These are phyloP conservation scores for Otocyon megalotis DNA, from an alignment of 2,113 vertebrate species.

Conservation along the genomic window DNA sequence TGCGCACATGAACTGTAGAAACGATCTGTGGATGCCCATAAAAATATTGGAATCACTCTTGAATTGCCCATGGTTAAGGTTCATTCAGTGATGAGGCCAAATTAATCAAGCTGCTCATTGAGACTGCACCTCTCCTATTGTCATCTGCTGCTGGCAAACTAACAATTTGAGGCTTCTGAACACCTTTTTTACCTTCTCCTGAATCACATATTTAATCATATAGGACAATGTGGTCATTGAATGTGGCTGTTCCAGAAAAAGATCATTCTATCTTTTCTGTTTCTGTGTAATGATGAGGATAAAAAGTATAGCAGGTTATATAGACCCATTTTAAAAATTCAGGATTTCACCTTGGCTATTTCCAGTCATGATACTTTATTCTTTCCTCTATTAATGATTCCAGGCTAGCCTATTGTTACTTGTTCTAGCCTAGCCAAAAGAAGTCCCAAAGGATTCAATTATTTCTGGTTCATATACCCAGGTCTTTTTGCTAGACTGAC, in stretches of 20 bases:
- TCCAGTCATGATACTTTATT: neutral
- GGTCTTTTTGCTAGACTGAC: neutral
- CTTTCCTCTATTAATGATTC: neutral
- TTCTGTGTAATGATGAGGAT: neutral
- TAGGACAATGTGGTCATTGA: neutral
- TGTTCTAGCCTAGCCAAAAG: neutral
- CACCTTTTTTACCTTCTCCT: neutral
- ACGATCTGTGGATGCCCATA: neutral
- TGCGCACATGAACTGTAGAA: neutral
- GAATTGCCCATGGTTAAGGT: neutral
- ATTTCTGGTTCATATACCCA: neutral
- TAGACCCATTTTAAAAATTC: neutral
- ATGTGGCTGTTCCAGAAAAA: neutral
- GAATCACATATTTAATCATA: neutral
- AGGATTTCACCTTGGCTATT: neutral
- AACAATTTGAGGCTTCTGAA: neutral
- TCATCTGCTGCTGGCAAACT: neutral
- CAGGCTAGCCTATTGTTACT: neutral
- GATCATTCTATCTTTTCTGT: neutral
- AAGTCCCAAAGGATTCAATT: neutral
- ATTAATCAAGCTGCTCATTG: neutral
- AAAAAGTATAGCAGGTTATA: neutral
- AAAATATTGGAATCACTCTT: neutral
- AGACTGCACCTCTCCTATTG: neutral
- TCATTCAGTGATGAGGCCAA: neutral